Evolutionary conservation across 2,888 invertebrate genomes (phyloP).

Genomic region (Aromia moschata): DNA sequence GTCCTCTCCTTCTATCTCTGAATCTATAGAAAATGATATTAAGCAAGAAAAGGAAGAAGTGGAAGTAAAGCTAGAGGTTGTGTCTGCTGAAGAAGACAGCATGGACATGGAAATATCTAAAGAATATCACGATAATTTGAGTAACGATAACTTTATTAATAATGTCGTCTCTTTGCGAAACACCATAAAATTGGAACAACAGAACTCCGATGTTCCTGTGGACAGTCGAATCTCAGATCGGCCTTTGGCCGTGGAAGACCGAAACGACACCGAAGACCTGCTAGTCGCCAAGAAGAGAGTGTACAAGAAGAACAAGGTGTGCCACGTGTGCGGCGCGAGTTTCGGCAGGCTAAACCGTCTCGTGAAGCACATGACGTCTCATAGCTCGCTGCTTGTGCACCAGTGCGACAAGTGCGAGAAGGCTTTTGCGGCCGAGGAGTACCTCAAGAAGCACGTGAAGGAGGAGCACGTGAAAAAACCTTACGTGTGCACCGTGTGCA

Average conservation of each 20-base stretch:
- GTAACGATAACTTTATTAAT: constrained; percentile 44
- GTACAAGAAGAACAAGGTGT: constrained; percentile 54
- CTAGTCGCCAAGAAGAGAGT: constrained; percentile 34
- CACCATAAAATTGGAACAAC: not conserved
- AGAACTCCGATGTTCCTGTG: not conserved
- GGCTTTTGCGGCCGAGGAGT: constrained; percentile 58
- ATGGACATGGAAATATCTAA: no score
- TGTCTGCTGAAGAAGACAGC: not conserved
- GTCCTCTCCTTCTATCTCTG: constrained; percentile 43
- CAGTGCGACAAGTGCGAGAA: constrained; percentile 61
- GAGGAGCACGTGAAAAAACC: constrained; percentile 62
- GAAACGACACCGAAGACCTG: constrained; percentile 33
- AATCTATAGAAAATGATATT: constrained; percentile 23
- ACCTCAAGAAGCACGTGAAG: constrained; percentile 58
- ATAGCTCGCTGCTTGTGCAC: constrained; percentile 58
- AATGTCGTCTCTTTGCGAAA: constrained; percentile 12
- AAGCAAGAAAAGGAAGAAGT: constrained; percentile 25
- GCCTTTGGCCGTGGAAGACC: constrained; percentile 20
- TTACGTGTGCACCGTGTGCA: constrained; percentile 61
- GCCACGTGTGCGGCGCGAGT: constrained; percentile 60
- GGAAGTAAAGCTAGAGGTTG: constrained; percentile 23
- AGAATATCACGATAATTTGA: constrained; percentile 7
- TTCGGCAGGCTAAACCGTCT: constrained; percentile 60
- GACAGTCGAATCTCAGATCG: constrained; percentile 10
- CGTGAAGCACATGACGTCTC: constrained; percentile 61